These are phyloP conservation scores for Athrips mouffetella DNA, from an alignment of 2,888 invertebrate species.

Conservation along the genomic window DNA sequence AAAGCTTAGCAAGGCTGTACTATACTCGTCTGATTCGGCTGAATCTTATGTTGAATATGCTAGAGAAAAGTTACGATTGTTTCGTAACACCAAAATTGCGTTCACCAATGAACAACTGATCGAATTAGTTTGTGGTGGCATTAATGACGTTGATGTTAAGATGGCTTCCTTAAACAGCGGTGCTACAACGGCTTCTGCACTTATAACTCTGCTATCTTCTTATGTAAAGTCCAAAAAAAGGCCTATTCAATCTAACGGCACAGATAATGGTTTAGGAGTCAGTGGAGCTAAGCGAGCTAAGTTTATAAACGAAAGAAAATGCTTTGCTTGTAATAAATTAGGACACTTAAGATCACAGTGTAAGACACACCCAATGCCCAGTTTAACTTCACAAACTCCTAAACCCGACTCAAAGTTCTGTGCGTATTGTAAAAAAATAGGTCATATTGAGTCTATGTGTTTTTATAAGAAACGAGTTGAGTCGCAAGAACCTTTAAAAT, in stretches of 20 bases:
- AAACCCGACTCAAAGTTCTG: conserved; percentile 5
- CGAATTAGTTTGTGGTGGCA: conserved; percentile 22
- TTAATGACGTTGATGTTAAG: background rate
- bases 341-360: background rate
- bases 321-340: background rate
- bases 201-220: background rate
- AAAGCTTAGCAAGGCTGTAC: conserved; percentile 21
- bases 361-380: background rate
- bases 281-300: background rate
- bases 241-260: background rate
- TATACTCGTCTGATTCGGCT: conserved; percentile 18
- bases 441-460: conserved; percentile 3
- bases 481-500: background rate
- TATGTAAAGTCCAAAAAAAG: conserved; percentile 3
- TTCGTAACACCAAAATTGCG: conserved; percentile 20
- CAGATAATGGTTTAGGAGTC: background rate
- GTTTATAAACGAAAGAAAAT: background rate
- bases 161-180: too few relatives aligned
- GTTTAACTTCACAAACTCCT: background rate
- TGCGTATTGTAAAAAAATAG: conserved; percentile 14
- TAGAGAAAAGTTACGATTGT: conserved; percentile 23
- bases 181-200: background rate
- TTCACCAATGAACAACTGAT: conserved; percentile 21
- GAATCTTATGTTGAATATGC: conserved; percentile 22
- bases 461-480: background rate